Evolutionary conservation across 2,113 vertebrate species (phyloP), one percentile per base, ranked within the genome.

Genomic region (Peromyscus polionotus): DNA sequence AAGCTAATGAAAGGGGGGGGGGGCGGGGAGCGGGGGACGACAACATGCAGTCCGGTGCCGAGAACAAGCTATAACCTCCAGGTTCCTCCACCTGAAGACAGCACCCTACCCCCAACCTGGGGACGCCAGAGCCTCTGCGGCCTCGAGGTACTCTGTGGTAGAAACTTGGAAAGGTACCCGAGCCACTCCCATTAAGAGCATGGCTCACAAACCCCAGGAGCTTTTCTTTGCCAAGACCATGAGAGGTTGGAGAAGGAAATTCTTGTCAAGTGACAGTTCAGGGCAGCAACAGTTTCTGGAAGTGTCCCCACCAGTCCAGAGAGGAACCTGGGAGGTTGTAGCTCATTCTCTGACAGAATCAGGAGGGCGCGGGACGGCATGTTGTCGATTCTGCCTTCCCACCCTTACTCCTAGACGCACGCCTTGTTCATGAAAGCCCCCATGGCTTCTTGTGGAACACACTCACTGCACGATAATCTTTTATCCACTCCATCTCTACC

Each of bases 291-390:
- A 20, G 84, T 63, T 19, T 48, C 85, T 8, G 65, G 31, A 36
- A n/a, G 19, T 51, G 85, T 51, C 26, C 81, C 81, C n/a, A 5
- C 13, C 81, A 84, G 63, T 19, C 31, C 45, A n/a, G 84, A 86
- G 65, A 14, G 65, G 33, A 48, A 51, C 45, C 19, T 87, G 85
- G 65, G 65, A 70, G 42, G 63, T 22, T 28, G 36, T 14, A 48
- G 63, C 84, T 33, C 20, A 8, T 31, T 65, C 26, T 54, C 8
- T 51, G 8, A 1, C 12, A 61, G 42, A 8, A 51, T 31, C 0
- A 0, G 33, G 65, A 12, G 4, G 63, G 22, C 0, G 0, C 1
- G 12, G 85, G 39, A 33, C 19, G 59, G 11, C 9, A 19, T 36
- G 26, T 3, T 51, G 28, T 54, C 57, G 28, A n/a, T 14, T 70